Evolutionary conservation across 2,888 invertebrate species (phyloP), one percentile per base, ranked within the genome.

Genomic region (Litoditis marina): DNA sequence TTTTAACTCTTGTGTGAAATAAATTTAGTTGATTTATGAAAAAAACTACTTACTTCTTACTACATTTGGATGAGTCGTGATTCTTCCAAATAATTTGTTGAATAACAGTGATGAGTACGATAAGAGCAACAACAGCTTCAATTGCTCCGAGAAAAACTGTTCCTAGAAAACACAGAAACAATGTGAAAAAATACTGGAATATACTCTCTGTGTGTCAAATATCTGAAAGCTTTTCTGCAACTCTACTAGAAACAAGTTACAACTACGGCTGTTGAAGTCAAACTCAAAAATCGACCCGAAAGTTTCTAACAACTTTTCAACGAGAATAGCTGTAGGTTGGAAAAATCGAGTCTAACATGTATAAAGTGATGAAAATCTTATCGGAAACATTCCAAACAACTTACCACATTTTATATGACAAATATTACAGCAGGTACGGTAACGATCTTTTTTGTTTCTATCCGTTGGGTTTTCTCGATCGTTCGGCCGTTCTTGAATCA

Each of bases 1-100:
- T n/a, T n/a, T 54, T 42, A 25, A 54, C 36, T 54, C n/a, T 22
- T 19, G 31, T 49, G 47, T 13, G 32, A 57, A 32, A 2, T 3
- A 39, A 30, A 39, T 3, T 2, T 2, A 44, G 7, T 55, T 25
- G 3, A 44, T 22, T 19, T n/a, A 22, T 16, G 13, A 16, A 7
- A 1, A 25, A 32, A 19, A 25, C 30, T 16, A 42, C 54, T 65
- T 36, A 73, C 76, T 67, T 63, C 50, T 68, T 67, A 5, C 63
- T 65, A 46, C 76, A 76, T n/a, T 55, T 59, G 27, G 67, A 58
- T 2, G 69, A 68, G 30, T 71, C 60, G 36, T 68, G 61, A 60
- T 73, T 71, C 60, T 79, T 79, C 74, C 77, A 78, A 30, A 70
- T 59, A 6, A 79, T 62, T 54, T 79, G 79, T 47, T 74, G 73